Conservation (phyloP, 2,113 vertebrate species). For the Sinocyclocheilus grahami region DNA sequence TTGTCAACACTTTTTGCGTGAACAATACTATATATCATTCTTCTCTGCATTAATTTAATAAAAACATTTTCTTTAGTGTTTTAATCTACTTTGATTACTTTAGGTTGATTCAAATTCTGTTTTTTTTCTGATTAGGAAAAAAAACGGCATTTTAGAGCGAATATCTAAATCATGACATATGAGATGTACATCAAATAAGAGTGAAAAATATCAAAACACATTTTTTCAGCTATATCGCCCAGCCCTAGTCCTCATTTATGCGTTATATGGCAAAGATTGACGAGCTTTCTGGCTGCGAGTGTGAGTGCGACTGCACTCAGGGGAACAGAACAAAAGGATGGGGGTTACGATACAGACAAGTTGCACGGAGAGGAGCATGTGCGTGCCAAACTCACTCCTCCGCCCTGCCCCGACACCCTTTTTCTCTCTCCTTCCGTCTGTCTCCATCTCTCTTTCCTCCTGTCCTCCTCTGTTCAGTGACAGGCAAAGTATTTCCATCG, state of each 20-base stretch:
- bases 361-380: slow-evolving; percentile 64
- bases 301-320: slow-evolving; percentile 68
- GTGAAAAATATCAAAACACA: neutral
- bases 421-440: slow-evolving; percentile 56
- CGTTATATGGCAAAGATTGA: slow-evolving; percentile 75
- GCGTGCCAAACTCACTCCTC: slow-evolving; percentile 61
- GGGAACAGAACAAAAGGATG: slow-evolving; percentile 73
- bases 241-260: slow-evolving; percentile 77
- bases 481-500: slow-evolving; percentile 65
- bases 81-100: neutral
- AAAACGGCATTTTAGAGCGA: neutral
- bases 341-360: slow-evolving; percentile 71
- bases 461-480: slow-evolving; percentile 64
- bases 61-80: neutral
- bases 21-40: neutral
- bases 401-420: slow-evolving; percentile 54
- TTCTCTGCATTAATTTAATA: neutral
- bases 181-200: neutral
- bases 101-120: neutral
- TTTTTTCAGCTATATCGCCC: neutral
- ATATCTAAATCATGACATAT: neutral
- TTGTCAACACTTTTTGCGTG: no score
- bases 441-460: slow-evolving; percentile 6
- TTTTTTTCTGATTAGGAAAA: neutral
- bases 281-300: slow-evolving; percentile 74